Conservation (phyloP, 1,140 invertebrate species). For the Aradophagus sp. region DNA sequence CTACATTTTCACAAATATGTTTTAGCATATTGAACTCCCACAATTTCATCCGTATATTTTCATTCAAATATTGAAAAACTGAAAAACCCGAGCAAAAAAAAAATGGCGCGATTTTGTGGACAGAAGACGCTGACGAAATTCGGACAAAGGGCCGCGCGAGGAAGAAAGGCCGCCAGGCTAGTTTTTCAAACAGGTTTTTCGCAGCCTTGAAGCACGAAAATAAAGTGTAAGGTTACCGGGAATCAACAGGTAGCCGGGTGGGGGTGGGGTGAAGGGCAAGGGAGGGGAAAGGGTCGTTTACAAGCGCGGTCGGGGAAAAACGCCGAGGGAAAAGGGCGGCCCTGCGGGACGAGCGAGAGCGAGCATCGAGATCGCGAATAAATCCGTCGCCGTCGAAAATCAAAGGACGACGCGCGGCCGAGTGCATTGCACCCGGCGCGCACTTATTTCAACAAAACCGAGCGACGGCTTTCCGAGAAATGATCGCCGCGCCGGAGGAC, state of each 20-base stretch:
- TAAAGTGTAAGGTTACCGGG: conserved; percentile 54
- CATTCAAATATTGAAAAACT: too few species aligned
- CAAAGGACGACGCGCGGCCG: conserved; percentile 33
- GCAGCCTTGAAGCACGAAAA: conserved; percentile 52
- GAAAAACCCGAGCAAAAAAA: too few species aligned
- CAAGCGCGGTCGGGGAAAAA: too few species aligned
- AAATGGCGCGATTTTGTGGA: too few species aligned
- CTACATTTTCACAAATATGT: too few species aligned
- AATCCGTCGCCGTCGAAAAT: conserved; percentile 45
- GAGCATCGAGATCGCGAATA: conserved; percentile 37
- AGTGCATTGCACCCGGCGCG: conserved; percentile 47
- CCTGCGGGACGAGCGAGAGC: too few species aligned
- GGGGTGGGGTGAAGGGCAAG: conserved; percentile 28
- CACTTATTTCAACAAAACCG: conserved; percentile 55
- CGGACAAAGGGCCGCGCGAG: conserved; percentile 35
- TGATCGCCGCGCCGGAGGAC: conserved; percentile 4
- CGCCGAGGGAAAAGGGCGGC: too few species aligned
- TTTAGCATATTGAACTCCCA: too few species aligned
- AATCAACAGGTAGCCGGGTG: conserved; percentile 51
- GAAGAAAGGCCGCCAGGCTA: conserved; percentile 46
- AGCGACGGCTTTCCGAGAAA: conserved; percentile 47
- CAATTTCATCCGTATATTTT: too few species aligned
- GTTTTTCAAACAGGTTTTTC: conserved; percentile 56
- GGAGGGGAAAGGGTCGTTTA: conserved; percentile 39
- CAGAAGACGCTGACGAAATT: too few species aligned